Conservation (phyloP, 2,797 vertebrate species). For the Pyrocephalus nanus region DNA sequence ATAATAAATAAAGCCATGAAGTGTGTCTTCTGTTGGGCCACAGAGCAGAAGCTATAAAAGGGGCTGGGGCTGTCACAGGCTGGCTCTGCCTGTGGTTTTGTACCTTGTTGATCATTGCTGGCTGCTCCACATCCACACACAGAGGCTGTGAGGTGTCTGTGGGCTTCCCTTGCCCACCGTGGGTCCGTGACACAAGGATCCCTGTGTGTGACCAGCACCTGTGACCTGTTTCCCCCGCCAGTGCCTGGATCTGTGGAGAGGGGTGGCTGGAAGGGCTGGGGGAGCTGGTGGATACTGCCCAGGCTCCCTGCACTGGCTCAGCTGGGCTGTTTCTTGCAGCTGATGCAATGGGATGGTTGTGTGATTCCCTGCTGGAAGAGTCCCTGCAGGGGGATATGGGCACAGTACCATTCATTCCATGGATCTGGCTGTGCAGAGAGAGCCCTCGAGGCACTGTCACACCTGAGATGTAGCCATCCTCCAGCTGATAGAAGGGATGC, state of each 20-base stretch:
- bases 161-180: fast-evolving
- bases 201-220: background rate
- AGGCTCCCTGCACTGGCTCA: background rate
- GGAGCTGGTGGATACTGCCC: background rate
- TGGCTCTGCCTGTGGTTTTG: background rate
- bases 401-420: background rate
- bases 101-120: background rate
- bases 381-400: background rate
- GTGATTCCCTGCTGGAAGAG: background rate
- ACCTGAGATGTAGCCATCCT: background rate
- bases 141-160: fast-evolving
- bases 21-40: background rate
- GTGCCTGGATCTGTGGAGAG: background rate
- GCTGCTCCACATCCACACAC: background rate
- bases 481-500: background rate
- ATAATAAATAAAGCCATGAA: background rate
- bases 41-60: background rate
- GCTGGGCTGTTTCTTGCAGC: background rate
- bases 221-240: fast-evolving
- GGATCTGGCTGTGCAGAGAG: background rate
- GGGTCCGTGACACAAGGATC: background rate
- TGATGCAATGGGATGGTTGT: background rate
- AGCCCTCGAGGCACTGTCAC: background rate
- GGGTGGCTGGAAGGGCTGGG: background rate
- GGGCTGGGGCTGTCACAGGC: background rate